phyloP scores from a whole-genome alignment of 37 sponge, comb jelly and placozoan genomes.

The Chondrilla cf. caribensis region DNA sequence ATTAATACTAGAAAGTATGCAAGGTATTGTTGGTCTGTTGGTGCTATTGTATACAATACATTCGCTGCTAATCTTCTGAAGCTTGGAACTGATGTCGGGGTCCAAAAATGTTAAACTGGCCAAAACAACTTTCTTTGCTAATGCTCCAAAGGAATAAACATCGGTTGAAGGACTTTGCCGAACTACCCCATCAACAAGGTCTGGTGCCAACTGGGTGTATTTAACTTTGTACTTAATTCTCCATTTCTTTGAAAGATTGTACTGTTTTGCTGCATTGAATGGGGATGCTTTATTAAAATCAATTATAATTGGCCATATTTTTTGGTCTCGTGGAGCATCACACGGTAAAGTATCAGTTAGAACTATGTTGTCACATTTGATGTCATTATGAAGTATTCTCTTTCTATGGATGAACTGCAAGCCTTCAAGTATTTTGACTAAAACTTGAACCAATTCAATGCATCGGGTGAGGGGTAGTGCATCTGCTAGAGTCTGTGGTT shows the following conservation, averaged over 20 bases:
- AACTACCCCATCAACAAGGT: background rate
- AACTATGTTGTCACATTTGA: background rate
- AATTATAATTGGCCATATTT: background rate
- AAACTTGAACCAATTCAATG: background rate
- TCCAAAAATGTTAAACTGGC: too few species aligned
- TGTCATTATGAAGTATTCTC: background rate
- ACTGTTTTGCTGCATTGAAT: background rate
- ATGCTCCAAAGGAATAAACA: conserved; percentile 4
- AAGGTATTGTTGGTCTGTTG: background rate
- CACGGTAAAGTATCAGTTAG: background rate
- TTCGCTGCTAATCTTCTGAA: too few species aligned
- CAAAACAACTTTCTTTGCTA: background rate
- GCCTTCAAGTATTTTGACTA: background rate
- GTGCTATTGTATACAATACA: background rate
- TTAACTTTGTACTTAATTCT: background rate
- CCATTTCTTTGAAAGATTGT: background rate
- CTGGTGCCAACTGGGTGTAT: conserved; percentile 6
- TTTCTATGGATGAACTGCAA: background rate
- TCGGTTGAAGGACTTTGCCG: background rate
- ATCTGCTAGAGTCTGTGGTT: too few species aligned
- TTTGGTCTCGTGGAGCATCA: too few species aligned
- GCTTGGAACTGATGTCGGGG: too few species aligned
- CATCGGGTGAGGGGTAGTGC: background rate
- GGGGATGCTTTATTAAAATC: background rate
- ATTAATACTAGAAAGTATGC: background rate